Conservation (phyloP, 2,113 vertebrate genomes). For the Cepphus grylle region DNA sequence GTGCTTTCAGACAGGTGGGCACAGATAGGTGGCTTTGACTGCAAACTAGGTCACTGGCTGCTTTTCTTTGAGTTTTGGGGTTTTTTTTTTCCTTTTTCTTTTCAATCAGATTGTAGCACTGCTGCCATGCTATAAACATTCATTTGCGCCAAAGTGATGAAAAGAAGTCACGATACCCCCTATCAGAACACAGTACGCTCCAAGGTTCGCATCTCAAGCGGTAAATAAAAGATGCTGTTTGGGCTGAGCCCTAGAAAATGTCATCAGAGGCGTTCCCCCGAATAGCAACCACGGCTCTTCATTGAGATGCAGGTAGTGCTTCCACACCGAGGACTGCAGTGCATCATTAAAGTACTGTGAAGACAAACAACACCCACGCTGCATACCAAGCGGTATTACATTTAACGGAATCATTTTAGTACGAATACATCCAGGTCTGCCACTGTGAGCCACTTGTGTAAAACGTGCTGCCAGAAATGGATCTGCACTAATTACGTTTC, state of each 20-base stretch:
- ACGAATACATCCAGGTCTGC: slow-evolving; percentile 35
- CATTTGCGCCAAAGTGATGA: neutral
- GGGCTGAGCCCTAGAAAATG: neutral
- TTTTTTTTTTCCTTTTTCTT: rapidly evolving
- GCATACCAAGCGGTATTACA: slow-evolving; percentile 71
- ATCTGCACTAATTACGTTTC: slow-evolving; percentile 55
- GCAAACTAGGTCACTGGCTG: neutral
- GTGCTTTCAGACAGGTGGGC: neutral
- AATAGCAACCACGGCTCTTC: neutral
- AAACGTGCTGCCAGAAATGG: slow-evolving; percentile 34
- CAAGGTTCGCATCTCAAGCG: neutral
- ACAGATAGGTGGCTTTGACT: neutral
- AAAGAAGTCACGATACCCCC: rapidly evolving
- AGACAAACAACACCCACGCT: slow-evolving; percentile 62
- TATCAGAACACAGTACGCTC: neutral
- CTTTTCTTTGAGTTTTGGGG: neutral
- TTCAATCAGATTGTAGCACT: neutral
- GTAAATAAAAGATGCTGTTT: neutral
- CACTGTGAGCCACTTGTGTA: slow-evolving; percentile 43
- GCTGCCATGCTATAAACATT: neutral
- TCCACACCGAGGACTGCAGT: slow-evolving; percentile 40
- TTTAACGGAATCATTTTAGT: slow-evolving; percentile 68
- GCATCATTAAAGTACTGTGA: slow-evolving; percentile 58
- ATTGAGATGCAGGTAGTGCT: slow-evolving; percentile 65
- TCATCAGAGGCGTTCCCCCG: neutral